These are phyloP conservation scores for Tetraneura akinire DNA, from an alignment of 1,140 invertebrate species.

Conservation along the genomic window DNA sequence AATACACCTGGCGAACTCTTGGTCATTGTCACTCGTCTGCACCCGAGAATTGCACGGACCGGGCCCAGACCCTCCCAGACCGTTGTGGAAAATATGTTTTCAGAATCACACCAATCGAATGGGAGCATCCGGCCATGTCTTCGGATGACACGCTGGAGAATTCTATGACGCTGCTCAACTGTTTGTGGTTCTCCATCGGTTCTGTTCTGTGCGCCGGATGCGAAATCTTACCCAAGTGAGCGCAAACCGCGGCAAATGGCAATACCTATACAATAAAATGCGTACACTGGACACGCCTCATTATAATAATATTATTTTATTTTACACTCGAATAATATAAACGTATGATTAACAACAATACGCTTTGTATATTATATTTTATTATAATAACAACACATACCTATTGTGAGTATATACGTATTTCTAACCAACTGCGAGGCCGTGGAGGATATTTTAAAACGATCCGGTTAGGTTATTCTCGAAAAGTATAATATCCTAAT, in stretches of 20 bases:
- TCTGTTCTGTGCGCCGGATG: conserved; percentile 93
- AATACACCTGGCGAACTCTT: neutral
- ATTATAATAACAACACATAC: no score
- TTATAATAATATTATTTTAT: no score
- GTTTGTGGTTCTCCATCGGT: conserved; percentile 93
- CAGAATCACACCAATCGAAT: conserved; percentile 91
- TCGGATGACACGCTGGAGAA: conserved; percentile 80
- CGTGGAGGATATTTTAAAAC: no score
- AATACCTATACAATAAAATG: no score
- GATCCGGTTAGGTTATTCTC: no score
- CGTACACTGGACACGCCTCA: no score
- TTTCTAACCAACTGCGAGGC: no score
- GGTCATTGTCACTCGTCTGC: neutral
- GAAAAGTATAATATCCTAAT: no score
- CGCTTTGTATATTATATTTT: no score
- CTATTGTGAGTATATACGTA: no score
- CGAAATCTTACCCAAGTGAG: conserved; percentile 89
- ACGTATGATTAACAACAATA: no score
- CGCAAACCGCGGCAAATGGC: conserved; percentile 50
- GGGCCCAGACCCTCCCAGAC: neutral
- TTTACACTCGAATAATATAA: no score
- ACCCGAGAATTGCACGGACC: neutral
- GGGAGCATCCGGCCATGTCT: conserved; percentile 80
- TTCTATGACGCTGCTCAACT: conserved; percentile 89
- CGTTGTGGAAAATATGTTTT: conserved; percentile 54